A percentile compares a stretch with the other conserved stretches of the same genome.
These are phyloP conservation scores for Asbolus verrucosus DNA, from an alignment of 1,140 invertebrate genomes.

Conservation along the genomic window DNA sequence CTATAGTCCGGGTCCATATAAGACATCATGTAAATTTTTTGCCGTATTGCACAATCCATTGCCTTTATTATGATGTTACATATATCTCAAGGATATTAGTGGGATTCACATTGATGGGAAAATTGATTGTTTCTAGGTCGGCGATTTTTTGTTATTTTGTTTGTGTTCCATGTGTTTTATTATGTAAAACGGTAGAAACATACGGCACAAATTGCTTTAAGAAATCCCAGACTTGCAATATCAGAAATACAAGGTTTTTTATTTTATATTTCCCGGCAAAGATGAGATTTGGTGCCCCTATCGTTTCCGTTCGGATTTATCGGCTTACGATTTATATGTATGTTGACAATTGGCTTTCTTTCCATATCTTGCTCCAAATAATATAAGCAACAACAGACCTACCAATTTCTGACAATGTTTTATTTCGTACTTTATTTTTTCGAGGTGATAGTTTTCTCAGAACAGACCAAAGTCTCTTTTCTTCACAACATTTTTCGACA, in stretches of 20 bases:
- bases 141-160: conserved; percentile 22
- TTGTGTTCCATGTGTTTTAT: conserved; percentile 12
- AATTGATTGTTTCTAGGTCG: conserved; percentile 20
- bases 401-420: conserved; percentile 35
- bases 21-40: conserved; percentile 22
- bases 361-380: conserved; percentile 31
- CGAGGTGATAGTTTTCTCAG: conserved; percentile 23
- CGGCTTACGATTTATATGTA: conserved; percentile 37
- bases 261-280: conserved; percentile 31
- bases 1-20: neutral
- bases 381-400: conserved; percentile 22
- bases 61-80: conserved; percentile 4
- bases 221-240: conserved; percentile 34
- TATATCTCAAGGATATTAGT: neutral
- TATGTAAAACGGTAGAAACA: conserved; percentile 36
- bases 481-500: neutral
- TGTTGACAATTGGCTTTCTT: conserved; percentile 33
- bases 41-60: conserved; percentile 14
- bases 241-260: conserved; percentile 33
- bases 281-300: conserved; percentile 34
- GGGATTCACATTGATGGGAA: neutral
- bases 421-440: conserved; percentile 21
- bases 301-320: conserved; percentile 23
- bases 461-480: neutral
- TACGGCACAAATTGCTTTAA: conserved; percentile 34